Conservation (phyloP, 2,113 vertebrate species). For the Nycticryphes semicollaris region DNA sequence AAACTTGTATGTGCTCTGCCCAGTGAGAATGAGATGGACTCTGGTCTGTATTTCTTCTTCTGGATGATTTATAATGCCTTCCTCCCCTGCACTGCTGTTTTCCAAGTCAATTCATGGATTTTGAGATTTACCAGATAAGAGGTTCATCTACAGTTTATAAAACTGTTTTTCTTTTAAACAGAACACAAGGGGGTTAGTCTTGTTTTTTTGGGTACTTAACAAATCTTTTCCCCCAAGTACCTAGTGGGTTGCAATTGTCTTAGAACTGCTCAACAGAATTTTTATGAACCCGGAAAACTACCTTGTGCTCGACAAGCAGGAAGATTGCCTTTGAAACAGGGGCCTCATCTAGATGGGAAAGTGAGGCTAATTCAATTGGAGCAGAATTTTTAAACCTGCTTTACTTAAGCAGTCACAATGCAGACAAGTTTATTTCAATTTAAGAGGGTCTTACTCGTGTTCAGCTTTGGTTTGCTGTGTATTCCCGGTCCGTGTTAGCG, state of each 20-base stretch:
- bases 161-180: neutral
- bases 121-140: conserved; percentile 52
- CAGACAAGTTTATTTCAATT: neutral
- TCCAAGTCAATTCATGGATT: neutral
- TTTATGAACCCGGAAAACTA: neutral
- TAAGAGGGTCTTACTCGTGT: neutral
- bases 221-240: neutral
- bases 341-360: neutral
- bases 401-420: neutral
- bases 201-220: neutral
- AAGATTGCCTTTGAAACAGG: neutral
- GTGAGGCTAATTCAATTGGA: neutral
- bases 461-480: neutral
- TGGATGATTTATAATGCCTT: conserved; percentile 13
- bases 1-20: neutral
- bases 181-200: neutral
- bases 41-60: neutral
- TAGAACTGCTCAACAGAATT: neutral
- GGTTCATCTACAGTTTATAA: conserved; percentile 20
- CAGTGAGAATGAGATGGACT: neutral
- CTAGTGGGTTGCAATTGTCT: neutral
- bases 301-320: neutral
- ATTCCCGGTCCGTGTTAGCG: neutral
- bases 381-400: neutral
- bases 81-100: neutral